Evolutionary conservation across 1,140 invertebrate genomes (phyloP), one percentile per base, ranked within the genome.

Genomic region (Leptinotarsa texana): DNA sequence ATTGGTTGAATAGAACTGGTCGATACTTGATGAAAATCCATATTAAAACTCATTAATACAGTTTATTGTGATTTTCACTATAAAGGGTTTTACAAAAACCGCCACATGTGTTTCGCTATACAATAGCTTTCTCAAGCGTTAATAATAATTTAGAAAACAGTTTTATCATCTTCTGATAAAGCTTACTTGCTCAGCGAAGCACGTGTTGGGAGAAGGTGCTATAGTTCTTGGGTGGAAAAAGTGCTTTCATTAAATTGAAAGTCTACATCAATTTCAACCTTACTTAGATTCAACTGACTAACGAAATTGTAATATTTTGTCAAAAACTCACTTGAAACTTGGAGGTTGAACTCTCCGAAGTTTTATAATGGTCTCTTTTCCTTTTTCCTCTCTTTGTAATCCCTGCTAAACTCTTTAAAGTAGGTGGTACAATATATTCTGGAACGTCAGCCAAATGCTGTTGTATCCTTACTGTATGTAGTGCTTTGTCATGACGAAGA

Each of bases 391-490:
- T 81, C 18, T 84, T 85, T 8, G 83, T 81, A 18, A 89, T 86
- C 3, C 87, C 86, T 1, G 89, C 87, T 0, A 91, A 80, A 77
- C 89, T 88, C 80, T 91, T 92, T 18, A 96, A 85, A 0, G 93
- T 91, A 4, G 90, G 88, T 1, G 95, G 95, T 2, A 97, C 88
- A 79, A 99, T 93, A 84, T 99, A 99, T 51, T 98, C 96, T 0
- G 98, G 97, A 3, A 99, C 94, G 85, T 99, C 91, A 76, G 94
- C 91, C 65, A 99, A 87, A 85, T 98, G 95, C 13, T 91, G 88
- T 82, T 98, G 94, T 13, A 94, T 83, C 83, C 92, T 92, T 0
- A 98, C 93, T 2, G 93, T 94, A 81, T 95, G 94, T n/a, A 97
- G 84, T 1, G 94, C 92, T 85, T 96, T 97, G 80, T 99, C 98